Conservation (phyloP, 2,797 vertebrate genomes). For the Alcedo atthis region DNA sequence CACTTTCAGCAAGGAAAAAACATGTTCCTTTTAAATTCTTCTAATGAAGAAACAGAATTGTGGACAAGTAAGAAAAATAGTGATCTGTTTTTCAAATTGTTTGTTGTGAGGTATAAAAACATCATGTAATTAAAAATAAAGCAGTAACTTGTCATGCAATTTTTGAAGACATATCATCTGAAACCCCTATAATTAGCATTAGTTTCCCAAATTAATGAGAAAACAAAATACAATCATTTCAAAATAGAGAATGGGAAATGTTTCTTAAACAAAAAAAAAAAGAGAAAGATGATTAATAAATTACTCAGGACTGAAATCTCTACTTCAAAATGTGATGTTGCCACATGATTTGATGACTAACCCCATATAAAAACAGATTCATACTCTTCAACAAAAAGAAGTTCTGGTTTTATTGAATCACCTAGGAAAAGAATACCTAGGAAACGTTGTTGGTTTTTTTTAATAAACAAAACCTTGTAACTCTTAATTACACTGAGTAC, state of each 20-base stretch:
- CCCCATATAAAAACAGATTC: background rate
- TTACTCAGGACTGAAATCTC: background rate
- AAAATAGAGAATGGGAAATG: background rate
- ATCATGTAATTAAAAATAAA: background rate
- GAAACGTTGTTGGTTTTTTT: background rate
- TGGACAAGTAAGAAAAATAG: background rate
- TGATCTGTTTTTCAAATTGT: too few species aligned
- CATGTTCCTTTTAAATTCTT: background rate
- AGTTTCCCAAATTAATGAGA: background rate
- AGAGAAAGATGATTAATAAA: conserved; percentile 28
- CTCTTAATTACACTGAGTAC: background rate
- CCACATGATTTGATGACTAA: background rate
- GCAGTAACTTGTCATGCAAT: background rate
- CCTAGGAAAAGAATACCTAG: background rate
- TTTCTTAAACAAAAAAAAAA: background rate
- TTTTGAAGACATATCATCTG: background rate
- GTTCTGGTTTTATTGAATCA: background rate
- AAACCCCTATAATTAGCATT: background rate
- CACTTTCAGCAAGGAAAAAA: background rate
- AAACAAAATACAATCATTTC: background rate
- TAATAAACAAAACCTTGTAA: background rate
- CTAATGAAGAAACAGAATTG: background rate
- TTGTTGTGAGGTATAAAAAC: background rate
- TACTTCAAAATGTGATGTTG: background rate
- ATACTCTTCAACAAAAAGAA: background rate